Evolutionary conservation across 1,140 invertebrate species (phyloP), one percentile per base, ranked within the genome.

Genomic region (Lineus longissimus): DNA sequence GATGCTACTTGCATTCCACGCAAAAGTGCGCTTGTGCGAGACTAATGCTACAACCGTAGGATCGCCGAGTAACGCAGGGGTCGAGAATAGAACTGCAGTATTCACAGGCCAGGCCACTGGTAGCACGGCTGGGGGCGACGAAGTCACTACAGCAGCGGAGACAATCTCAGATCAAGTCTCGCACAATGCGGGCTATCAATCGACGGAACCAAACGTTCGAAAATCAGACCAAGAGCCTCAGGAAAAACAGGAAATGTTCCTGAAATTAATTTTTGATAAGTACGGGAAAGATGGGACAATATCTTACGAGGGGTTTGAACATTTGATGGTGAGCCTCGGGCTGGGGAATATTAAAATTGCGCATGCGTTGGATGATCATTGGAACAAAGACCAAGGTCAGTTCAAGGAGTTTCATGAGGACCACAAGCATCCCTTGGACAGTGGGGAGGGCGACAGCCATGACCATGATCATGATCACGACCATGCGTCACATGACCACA

Each of bases 281-380:
- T 51, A 51, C n/a, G 47, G 47, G n/a, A 51, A 51, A 27, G 47
- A 51, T 27, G 47, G 47, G 25, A 51, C n/a, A n/a, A 51, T 51
- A 51, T 23, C 47, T 6, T 51, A 23, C 47, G 47, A 51, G 25
- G 47, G 47, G n/a, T 51, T 51, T 27, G 47, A 51, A 51, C 47
- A 51, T 51, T 51, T 51, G 47, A 51, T 51, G 47, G 6, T 27
- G 6, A 51, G 47, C 25, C 25, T 51, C 9, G 47, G 47, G 9
- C 25, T 51, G 6, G 47, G 47, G 47, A 51, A 51, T 51, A 51
- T 51, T n/a, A 51, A 51, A n/a, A 51, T 51, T 23, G n/a, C 6
- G 47, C 47, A 51, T 27, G 6, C 19, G 25, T 9, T 51, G 19
- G 25, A 4, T 4, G 47, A 51, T 19, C 47, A 51, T 51, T 51